phyloP scores from a whole-genome alignment of 1,140 invertebrate genomes.

The Diprion similis region DNA sequence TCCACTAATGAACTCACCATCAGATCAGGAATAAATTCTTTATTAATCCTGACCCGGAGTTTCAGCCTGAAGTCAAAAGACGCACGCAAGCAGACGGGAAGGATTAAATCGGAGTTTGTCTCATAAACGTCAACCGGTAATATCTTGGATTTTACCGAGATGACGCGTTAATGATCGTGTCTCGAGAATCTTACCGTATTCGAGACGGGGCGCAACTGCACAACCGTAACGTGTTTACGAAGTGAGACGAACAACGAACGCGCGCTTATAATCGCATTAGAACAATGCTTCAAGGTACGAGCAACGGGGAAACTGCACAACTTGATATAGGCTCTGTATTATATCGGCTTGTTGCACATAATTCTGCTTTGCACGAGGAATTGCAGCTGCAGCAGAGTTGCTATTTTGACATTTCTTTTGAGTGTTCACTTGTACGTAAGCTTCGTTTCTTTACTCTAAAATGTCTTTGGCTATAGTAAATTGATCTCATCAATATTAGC shows the following conservation, averaged over 20 bases:
- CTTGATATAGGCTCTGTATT: neutral
- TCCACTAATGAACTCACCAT: neutral
- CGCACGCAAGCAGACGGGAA: neutral
- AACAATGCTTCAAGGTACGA: neutral
- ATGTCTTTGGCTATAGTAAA: no score
- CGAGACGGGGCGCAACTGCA: neutral
- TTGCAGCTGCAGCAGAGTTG: no score
- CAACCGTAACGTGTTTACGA: neutral
- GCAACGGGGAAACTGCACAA: neutral
- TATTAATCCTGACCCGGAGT: no score
- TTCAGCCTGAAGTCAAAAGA: no score
- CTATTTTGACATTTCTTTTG: no score
- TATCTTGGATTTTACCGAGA: neutral
- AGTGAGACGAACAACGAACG: neutral
- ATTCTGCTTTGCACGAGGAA: no score
- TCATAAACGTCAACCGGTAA: neutral
- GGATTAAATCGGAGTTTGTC: neutral
- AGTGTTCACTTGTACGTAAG: no score
- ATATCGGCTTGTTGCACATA: neutral
- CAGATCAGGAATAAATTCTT: neutral
- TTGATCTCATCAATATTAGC: no score
- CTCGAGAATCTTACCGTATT: neutral
- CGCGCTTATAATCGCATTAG: neutral
- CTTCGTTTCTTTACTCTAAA: no score
- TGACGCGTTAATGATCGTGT: slow-evolving; percentile 2